Conservation (phyloP, 2,797 vertebrate species). For the Eidolon dupreanum region DNA sequence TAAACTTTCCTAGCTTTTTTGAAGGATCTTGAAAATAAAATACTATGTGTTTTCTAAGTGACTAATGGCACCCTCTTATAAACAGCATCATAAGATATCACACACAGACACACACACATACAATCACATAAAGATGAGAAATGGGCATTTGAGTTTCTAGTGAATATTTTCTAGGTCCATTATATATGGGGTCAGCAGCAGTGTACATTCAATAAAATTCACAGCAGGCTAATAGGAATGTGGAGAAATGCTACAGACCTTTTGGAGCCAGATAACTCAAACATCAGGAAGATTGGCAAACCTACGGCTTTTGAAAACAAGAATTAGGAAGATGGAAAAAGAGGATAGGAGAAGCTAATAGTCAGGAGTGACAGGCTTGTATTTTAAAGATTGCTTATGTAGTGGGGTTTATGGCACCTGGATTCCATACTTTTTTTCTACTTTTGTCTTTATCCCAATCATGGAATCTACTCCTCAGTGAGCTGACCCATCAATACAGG, state of each 20-base stretch:
- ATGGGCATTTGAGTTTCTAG: conserved; percentile 56
- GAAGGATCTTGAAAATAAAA: conserved; percentile 59
- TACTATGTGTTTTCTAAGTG: conserved; percentile 43
- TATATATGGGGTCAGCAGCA: conserved; percentile 40
- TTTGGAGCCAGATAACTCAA: not conserved
- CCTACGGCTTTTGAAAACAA: conserved; percentile 21
- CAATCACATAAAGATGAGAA: conserved; percentile 66
- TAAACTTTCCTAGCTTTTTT: conserved; percentile 37
- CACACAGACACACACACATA: not conserved
- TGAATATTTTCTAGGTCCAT: conserved; percentile 62
- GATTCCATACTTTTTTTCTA: not conserved
- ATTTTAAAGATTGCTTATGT: not conserved
- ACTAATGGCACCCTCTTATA: conserved; percentile 60
- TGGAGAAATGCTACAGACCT: conserved; percentile 40
- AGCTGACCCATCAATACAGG: not conserved
- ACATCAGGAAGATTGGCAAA: not conserved
- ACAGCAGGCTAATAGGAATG: not conserved
- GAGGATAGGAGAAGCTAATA: not conserved
- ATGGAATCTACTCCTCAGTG: not conserved
- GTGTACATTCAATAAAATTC: conserved; percentile 57
- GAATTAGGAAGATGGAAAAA: conserved; percentile 24
- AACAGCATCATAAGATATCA: conserved; percentile 28
- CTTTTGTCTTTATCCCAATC: not conserved
- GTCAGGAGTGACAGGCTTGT: not conserved
- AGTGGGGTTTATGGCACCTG: not conserved